Evolutionary conservation across 2,113 vertebrate genomes (phyloP), one percentile per base, ranked within the genome.

Genomic region (Nycticorax nycticorax): DNA sequence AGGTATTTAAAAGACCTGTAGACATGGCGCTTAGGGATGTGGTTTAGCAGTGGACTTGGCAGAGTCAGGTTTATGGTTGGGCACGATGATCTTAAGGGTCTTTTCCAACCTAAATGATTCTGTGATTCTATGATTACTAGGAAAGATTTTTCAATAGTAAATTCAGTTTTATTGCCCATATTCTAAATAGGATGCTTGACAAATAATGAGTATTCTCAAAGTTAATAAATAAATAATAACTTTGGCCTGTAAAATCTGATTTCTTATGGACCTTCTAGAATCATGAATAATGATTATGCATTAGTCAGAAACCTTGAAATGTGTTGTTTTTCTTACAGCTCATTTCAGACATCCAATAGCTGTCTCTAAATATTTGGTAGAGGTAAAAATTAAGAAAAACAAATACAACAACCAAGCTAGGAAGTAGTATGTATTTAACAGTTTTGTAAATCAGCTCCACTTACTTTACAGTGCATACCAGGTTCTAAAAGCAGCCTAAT

Each of bases 1-100:
- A 0, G 0, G 2, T 55, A 45, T 48, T 60, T 66, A n/a, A 60
- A 80, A 88, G n/a, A 15, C 1, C 0, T 4, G 14, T 18, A 21
- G 8, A 23, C 7, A 3, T 43, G 30, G 7, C 4, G 2, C 14
- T 52, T 30, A 18, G 15, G 14, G 14, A 72, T 9, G 12, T 23
- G 20, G 45, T 62, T 52, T 62, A 72, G 30, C 18, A 14, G 33
- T 67, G 24, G 10, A 8, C 30, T 62, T 50, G 18, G 45, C 45
- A 41, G 30, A 0, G 3, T 14, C 24, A 56, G 4, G 9, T 64
- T 79, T 6, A 12, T 4, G 2, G 12, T 47, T 45, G 32, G 26
- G 35, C 50, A 45, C 1, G 0, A 26, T 81, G 26, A 45, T 37
- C 21, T 56, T 67, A 35, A 56, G 12, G 14, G 10, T 55, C 27